phyloP scores from a whole-genome alignment of 2,113 vertebrate genomes.

The Penelope pileata region DNA sequence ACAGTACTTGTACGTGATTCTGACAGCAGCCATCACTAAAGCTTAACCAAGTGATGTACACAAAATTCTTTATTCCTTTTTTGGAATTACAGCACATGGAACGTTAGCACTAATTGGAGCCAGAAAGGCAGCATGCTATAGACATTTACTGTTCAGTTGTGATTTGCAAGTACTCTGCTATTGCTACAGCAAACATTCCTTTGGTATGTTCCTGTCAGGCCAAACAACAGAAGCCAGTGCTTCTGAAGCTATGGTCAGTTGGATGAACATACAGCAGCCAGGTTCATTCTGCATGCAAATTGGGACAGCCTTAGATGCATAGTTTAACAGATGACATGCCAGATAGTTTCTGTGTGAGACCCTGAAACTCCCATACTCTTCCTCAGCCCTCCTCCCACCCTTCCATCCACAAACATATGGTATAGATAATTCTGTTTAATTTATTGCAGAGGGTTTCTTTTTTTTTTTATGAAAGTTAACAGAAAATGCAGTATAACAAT shows the following conservation, averaged over 20 bases:
- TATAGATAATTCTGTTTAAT: neutral
- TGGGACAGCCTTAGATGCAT: neutral
- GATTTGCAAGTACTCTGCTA: constrained; percentile 5
- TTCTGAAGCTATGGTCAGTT: neutral
- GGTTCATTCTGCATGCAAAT: neutral
- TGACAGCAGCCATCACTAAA: neutral
- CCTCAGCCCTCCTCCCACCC: neutral
- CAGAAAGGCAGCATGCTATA: constrained; percentile 15
- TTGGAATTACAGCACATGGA: neutral
- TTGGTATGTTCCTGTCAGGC: neutral
- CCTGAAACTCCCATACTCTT: neutral
- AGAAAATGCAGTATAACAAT: neutral
- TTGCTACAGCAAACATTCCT: neutral
- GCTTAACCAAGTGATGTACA: neutral
- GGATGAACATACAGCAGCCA: neutral
- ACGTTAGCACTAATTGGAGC: neutral
- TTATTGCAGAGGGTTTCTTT: neutral
- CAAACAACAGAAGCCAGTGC: neutral
- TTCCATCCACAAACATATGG: neutral
- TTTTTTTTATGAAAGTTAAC: neutral
- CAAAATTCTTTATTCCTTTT: neutral
- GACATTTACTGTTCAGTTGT: constrained; percentile 16
- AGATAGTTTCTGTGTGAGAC: neutral
- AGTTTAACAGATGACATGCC: constrained; percentile 6
- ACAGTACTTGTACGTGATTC: neutral